A percentile compares a stretch with the other conserved stretches of the same genome.
These are phyloP conservation scores for Digitonthophagus gazella DNA, from an alignment of 2,888 invertebrate species.

Conservation along the genomic window DNA sequence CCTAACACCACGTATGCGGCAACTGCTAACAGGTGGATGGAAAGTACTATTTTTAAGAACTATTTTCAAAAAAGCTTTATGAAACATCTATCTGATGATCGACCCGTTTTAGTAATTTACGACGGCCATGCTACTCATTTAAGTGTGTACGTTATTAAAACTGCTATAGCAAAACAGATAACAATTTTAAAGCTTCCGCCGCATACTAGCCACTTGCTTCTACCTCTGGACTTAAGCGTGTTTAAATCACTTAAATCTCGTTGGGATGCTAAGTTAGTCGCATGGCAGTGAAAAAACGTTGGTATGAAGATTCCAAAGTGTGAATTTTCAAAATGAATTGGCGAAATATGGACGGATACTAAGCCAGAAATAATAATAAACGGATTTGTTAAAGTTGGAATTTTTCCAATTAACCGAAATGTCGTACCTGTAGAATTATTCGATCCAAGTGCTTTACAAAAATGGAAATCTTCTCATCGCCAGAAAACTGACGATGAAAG, in stretches of 20 bases:
- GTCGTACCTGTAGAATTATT: constrained; percentile 25
- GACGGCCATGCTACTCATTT: constrained; percentile 37
- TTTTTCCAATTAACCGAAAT: constrained; percentile 22
- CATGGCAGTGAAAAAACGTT: constrained; percentile 18
- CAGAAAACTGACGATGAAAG: constrained; percentile 17
- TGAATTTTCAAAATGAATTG: constrained; percentile 18
- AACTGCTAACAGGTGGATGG: constrained; percentile 41
- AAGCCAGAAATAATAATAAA: too few species aligned
- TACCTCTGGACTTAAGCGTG: constrained; percentile 38
- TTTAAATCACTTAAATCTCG: constrained; percentile 34
- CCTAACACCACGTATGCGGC: constrained; percentile 39
- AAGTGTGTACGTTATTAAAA: constrained; percentile 30
- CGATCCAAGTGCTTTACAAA: constrained; percentile 23
- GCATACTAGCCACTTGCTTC: constrained; percentile 36
- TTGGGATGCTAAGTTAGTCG: constrained; percentile 19
- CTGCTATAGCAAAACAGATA: constrained; percentile 33
- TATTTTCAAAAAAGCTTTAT: constrained; percentile 36
- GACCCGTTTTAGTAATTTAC: constrained; percentile 36
- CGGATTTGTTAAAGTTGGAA: constrained; percentile 17
- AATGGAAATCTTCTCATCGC: constrained; percentile 21
- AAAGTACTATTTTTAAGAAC: constrained; percentile 36
- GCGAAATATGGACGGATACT: constrained; percentile 19
- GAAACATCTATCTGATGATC: constrained; percentile 28
- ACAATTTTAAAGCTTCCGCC: constrained; percentile 36
- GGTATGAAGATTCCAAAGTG: constrained; percentile 16